Percentiles rank a stretch among this genome's conserved stretches.
These are phyloP conservation scores for Callipepla squamata DNA, from an alignment of 2,113 vertebrate genomes.

Conservation along the genomic window DNA sequence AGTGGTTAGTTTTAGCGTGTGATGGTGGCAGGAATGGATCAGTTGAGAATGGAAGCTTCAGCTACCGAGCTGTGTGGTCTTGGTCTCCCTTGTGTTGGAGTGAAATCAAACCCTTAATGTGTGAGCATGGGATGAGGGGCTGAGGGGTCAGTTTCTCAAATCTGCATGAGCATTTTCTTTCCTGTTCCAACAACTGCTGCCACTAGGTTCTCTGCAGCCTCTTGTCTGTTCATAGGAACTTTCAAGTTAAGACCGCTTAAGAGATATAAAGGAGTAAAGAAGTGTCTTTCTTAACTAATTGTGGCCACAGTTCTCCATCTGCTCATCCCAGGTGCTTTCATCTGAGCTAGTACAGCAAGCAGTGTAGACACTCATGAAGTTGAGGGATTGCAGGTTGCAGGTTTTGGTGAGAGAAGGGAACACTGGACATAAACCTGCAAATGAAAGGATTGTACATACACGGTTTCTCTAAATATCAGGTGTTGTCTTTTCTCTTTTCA, in stretches of 20 bases:
- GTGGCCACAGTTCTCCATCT: neutral
- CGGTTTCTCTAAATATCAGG: neutral
- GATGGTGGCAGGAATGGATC: neutral
- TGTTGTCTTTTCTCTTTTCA: neutral
- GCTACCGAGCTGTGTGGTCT: neutral
- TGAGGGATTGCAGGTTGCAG: neutral
- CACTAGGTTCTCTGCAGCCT: neutral
- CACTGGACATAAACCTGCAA: neutral
- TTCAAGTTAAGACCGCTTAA: neutral
- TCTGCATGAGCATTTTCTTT: neutral
- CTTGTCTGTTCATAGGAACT: neutral
- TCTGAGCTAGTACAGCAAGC: rapidly evolving
- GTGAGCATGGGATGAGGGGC: neutral
- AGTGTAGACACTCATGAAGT: neutral
- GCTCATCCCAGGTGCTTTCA: neutral
- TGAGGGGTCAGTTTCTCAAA: neutral
- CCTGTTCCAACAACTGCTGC: neutral
- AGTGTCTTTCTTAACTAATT: neutral
- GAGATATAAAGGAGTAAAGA: neutral
- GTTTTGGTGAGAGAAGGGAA: neutral
- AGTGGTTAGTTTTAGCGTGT: neutral
- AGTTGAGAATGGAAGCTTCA: neutral
- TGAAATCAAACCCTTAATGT: neutral
- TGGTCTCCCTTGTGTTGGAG: neutral
- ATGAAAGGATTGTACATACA: neutral